Percentiles rank a stretch among this genome's conserved stretches.
These are phyloP conservation scores for Erebia aethiops DNA, from an alignment of 2,888 invertebrate species.

Conservation along the genomic window DNA sequence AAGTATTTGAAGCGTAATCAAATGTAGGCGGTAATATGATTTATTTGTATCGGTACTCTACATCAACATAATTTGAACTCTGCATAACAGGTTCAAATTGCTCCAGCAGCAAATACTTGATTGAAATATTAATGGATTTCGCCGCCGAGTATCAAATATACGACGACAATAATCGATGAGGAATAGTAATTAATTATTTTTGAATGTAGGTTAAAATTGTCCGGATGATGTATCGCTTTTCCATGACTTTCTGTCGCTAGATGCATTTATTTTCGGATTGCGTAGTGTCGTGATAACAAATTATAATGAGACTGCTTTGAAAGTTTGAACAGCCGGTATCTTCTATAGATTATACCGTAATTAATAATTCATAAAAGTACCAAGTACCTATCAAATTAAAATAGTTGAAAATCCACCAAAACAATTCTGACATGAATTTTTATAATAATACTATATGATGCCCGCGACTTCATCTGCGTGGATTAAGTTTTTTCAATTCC, in stretches of 20 bases:
- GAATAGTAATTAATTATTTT: slow-evolving; percentile 28
- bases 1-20: slow-evolving; percentile 42
- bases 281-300: not conserved
- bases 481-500: no score
- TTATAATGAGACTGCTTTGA: not conserved
- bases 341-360: no score
- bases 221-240: slow-evolving; percentile 19
- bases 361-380: no score
- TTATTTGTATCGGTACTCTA: slow-evolving; percentile 48
- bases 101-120: slow-evolving; percentile 32
- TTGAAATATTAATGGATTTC: slow-evolving; percentile 38
- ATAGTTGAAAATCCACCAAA: no score
- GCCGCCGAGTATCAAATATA: slow-evolving; percentile 34
- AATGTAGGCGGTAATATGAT: slow-evolving; percentile 51
- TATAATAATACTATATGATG: no score
- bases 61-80: slow-evolving; percentile 39
- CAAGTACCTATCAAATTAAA: no score
- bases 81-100: slow-evolving; percentile 37
- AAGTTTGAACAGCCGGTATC: no score
- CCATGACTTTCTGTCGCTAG: slow-evolving; percentile 7
- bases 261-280: slow-evolving; percentile 10
- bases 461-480: no score
- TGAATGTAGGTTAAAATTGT: slow-evolving; percentile 29
- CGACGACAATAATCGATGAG: slow-evolving; percentile 30
- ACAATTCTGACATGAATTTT: no score